Evolutionary conservation across 2,797 vertebrate species (phyloP).

Genomic region (Girardinus metallicus): DNA sequence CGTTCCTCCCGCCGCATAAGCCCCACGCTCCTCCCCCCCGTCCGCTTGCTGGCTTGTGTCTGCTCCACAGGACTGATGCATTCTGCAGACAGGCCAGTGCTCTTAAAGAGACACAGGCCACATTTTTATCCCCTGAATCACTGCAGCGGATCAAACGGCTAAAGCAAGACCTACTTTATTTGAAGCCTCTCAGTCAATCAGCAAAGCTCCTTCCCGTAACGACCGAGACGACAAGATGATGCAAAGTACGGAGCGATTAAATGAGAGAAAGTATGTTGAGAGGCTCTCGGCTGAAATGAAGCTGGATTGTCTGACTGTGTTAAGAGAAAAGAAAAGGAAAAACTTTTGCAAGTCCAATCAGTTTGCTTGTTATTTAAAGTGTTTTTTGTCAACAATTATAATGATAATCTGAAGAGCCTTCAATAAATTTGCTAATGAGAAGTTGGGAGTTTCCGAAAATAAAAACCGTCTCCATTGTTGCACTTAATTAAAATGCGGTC

Average conservation of each 20-base stretch:
- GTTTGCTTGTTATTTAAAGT: slow-evolving; percentile 54
- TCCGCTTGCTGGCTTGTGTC: slow-evolving; percentile 83
- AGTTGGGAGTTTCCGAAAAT: slow-evolving; percentile 38
- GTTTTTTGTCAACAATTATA: slow-evolving; percentile 49
- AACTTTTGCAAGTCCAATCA: slow-evolving; percentile 75
- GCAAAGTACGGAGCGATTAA: slow-evolving; percentile 60
- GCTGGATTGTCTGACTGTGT: slow-evolving; percentile 55
- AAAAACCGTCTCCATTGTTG: slow-evolving; percentile 33
- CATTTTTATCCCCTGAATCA: slow-evolving; percentile 84
- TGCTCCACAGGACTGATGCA: slow-evolving; percentile 89
- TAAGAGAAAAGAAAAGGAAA: slow-evolving; percentile 46
- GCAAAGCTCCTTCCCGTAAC: slow-evolving; percentile 48
- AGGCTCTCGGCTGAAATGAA: slow-evolving; percentile 62
- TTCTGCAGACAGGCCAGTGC: slow-evolving; percentile 86
- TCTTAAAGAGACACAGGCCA: slow-evolving; percentile 87
- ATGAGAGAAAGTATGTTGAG: slow-evolving; percentile 66
- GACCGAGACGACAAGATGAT: slow-evolving; percentile 58
- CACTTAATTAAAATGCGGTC: slow-evolving; percentile 11
- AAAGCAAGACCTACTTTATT: slow-evolving; percentile 63
- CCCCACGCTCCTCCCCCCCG: slow-evolving; percentile 72
- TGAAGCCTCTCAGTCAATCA: slow-evolving; percentile 67
- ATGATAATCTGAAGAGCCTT: slow-evolving; percentile 67
- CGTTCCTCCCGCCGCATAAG: slow-evolving; percentile 75
- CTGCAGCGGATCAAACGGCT: slow-evolving; percentile 78
- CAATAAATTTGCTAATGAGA: slow-evolving; percentile 57